Conservation (phyloP, 2,113 vertebrate genomes). For the Gadus macrocephalus region DNA sequence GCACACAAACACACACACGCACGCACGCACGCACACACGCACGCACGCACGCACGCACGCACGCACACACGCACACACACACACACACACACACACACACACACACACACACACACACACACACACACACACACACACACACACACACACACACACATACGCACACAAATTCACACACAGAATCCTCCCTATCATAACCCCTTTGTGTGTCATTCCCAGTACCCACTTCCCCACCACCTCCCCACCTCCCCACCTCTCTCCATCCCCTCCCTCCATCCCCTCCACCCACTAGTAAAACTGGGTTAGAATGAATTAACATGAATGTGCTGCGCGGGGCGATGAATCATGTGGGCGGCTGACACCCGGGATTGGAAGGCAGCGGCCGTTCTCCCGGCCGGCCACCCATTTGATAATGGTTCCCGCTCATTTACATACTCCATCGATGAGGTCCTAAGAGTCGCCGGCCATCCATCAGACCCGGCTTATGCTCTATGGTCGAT, state of each 20-base stretch:
- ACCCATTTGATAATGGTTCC: conserved; percentile 27
- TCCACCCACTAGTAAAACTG: conserved; percentile 10
- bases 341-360: conserved; percentile 32
- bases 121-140: no score
- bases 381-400: background rate
- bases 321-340: conserved; percentile 18
- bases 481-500: conserved; percentile 28
- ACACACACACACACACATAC: no score
- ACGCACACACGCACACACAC: no score
- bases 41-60: no score
- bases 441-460: conserved; percentile 26
- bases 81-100: no score
- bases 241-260: background rate
- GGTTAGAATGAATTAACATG: conserved; percentile 25
- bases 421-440: conserved; percentile 34
- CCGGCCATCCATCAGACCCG: conserved; percentile 30
- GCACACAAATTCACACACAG: no score
- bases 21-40: no score
- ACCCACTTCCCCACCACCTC: no score
- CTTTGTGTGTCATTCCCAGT: no score
- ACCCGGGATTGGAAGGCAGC: conserved; percentile 14
- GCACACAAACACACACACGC: background rate
- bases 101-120: no score
- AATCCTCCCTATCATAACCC: no score
- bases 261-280: conserved; percentile 8